Base-by-base conservation (phyloP, 2,113 vertebrate genomes). In the Grantiella picta region DNA sequence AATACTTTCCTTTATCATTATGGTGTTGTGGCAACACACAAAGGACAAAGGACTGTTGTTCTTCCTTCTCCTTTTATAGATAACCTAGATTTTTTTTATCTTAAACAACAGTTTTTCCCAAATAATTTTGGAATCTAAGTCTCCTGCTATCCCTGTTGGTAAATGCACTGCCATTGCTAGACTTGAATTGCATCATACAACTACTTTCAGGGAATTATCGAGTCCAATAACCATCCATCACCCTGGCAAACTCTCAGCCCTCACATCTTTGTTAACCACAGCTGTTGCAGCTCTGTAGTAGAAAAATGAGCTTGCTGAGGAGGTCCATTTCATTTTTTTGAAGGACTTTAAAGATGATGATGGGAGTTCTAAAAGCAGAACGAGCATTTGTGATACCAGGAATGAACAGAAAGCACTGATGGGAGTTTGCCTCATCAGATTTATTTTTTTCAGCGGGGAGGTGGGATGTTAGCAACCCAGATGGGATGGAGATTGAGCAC, bases 151-250 rank as follows among this genome's bases (percentile, higher is more conserved):
- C 61, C 38, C 53, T 92, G 65, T 25, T 84, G 61, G 69, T 78
- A 84, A 91, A 82, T 72, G 40, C 31, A 35, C 40, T 82, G 53
- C 83, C 12, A 29, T 76, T 75, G 59, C 49, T 68, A 65, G 91
- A 50, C 36, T 61, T 54, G 65, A 94, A 82, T 91, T 95, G 69
- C 69, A 87, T 84, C 86, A 76, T 54, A 75, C 20, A 76, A 44
- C 52, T 79, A 29, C 65, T 95, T 91, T 70, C 65, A 97, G 53
- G 77, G 83, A 95, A 89, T 89, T 91, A 69, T 53, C 2, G 31
- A 72, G 69, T 82, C 76, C 56, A 78, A 68, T 81, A 96, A 92
- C 25, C 56, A 88, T 92, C 89, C 63, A 75, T 94, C 84, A 91
- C 28, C 45, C 66, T 72, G 65, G 49, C 75, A 95, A 94, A 82